Conservation (phyloP, 2,113 vertebrate genomes). For the Abramis brama region DNA sequence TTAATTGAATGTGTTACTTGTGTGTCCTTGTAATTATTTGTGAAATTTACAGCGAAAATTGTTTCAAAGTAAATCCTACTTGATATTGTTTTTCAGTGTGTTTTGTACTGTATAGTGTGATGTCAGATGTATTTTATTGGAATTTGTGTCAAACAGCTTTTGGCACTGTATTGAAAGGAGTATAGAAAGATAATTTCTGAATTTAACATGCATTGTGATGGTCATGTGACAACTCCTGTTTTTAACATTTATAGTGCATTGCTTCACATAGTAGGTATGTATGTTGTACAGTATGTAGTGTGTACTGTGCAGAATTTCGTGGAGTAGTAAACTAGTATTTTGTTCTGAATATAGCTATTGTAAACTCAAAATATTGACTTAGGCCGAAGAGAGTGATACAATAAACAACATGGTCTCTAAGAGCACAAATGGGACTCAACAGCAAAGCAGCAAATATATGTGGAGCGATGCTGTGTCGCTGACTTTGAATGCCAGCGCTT, state of each 20-base stretch:
- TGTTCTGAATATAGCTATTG: neutral
- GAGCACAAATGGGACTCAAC: neutral
- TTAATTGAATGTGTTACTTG: no score
- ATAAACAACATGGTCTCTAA: constrained; percentile 4
- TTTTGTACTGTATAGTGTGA: neutral
- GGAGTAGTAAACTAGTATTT: neutral
- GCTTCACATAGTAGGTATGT: neutral
- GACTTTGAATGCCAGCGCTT: neutral
- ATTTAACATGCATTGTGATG: neutral
- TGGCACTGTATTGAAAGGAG: neutral
- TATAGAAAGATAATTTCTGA: neutral
- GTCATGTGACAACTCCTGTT: neutral
- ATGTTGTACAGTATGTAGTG: neutral
- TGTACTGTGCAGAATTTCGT: neutral
- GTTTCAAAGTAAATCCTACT: no score
- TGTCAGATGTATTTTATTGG: neutral
- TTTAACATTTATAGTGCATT: neutral
- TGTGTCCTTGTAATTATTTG: no score
- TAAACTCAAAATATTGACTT: constrained; percentile 13
- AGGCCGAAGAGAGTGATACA: neutral
- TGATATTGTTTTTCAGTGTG: neutral
- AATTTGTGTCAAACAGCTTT: neutral
- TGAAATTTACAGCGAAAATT: no score
- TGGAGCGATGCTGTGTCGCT: neutral
- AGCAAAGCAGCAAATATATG: neutral